Evolutionary conservation across 2,113 vertebrate genomes (phyloP), one percentile per base, ranked within the genome.

Genomic region (Sebastes fasciatus): DNA sequence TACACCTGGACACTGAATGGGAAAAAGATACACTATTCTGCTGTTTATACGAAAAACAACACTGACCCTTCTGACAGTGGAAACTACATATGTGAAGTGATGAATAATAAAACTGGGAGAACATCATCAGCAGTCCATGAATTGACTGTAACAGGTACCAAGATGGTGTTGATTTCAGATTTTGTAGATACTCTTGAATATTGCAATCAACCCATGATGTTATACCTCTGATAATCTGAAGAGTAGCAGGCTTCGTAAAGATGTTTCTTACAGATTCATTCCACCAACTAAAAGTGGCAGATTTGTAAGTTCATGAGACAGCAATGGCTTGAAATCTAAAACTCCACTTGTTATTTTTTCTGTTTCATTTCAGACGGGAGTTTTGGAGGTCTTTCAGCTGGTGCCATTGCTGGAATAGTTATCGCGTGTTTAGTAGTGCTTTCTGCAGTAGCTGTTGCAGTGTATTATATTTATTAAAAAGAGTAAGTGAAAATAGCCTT

Each of bases 1-100:
- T 94, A 58, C 80, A 90, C 3, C 73, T 94, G 94, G 94, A 79
- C 0, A 4, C 63, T 68, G 61, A 92, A 94, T 43, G 74, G 57
- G 12, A 62, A n/a, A 19, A 2, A 58, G 23, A 82, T 86, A 14
- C 4, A 1, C 23, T 23, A 26, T n/a, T 84, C 82, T 70, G 0
- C 80, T 11, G 61, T 16, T 23, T 77, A 80, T 12, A 43, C 21
- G 1, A 90, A 81, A 75, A 0, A 23, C 0, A 3, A 40, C 11
- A 13, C 6, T 17, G 14, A 61, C 2, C 1, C 6, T 8, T 77
- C 21, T 2, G 10, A 93, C 51, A 70, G 58, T n/a, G 93, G 92
- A 4, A 46, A 46, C 49, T 94, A 93, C 51, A 79, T 11, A 51
- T 92, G 91, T 77, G 8, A 16, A 12, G 86, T 71, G 0, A 16